Evolutionary conservation across 2,113 vertebrate genomes (phyloP), one percentile per base, ranked within the genome.

Genomic region (Erythrocercus mccallii): DNA sequence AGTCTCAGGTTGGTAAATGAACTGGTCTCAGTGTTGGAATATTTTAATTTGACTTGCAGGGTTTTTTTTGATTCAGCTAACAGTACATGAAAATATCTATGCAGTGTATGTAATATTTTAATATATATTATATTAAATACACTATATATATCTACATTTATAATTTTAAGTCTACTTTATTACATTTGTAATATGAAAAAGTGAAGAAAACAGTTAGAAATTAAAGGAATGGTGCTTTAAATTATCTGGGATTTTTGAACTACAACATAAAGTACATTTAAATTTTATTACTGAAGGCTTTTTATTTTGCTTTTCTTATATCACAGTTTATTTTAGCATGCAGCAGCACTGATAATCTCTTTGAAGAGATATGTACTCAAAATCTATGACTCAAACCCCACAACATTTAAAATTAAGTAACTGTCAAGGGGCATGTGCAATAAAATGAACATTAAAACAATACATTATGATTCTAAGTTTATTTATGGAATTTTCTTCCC

Each of bases 361-460:
- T 90, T 66, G 35, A 95, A 88, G 45, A 79, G 27, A 58, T 56
- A 71, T 27, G 24, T 21, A 24, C 33, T 85, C 19, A 91, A 91
- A 92, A 94, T 80, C 53, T 81, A 45, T 64, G 18, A 84, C 66
- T 91, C 48, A 76, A 86, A 90, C 7, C 40, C 5, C 47, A 73
- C 80, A 72, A 27, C 38, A 57, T 82, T 95, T 91, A 72, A 84
- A 95, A 94, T 61, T 37, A 95, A 91, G 38, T 65, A 92, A 82
- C 37, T 72, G 22, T 62, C 45, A 86, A 30, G 73, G 18, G 50
- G 11, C 27, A 77, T 33, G 28, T 70, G 45, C 40, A 90, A 86
- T 80, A 80, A 87, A 90, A 22, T 60, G 66, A 96, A 90, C 19
- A 77, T 51, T 81, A 45, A 47, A 74, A 92, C 77, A 71, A 12